phyloP scores from a whole-genome alignment of 2,113 vertebrate species.

The Colossoma macropomum region DNA sequence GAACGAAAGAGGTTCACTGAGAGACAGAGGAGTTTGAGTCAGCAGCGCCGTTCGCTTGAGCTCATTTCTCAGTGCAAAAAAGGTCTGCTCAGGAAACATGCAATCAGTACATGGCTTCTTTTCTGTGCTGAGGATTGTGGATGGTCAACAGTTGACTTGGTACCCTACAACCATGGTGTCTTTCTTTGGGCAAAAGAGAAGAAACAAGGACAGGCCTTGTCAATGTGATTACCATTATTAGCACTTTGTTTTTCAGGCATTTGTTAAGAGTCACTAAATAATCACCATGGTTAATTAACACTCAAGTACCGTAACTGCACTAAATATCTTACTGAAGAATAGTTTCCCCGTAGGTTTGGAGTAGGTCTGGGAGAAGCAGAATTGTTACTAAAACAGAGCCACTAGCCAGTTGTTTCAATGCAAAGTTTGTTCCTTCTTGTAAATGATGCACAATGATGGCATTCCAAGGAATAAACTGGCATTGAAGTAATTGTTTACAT shows the following conservation, averaged over 20 bases:
- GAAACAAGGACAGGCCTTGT: neutral
- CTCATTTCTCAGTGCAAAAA: too few species aligned
- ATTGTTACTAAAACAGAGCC: neutral
- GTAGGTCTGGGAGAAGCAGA: neutral
- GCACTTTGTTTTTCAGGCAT: slow-evolving; percentile 16
- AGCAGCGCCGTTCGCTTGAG: neutral
- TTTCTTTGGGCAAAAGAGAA: neutral
- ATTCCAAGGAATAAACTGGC: slow-evolving; percentile 19
- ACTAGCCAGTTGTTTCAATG: neutral
- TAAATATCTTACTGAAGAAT: neutral
- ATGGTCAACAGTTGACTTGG: neutral
- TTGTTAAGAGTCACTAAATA: neutral
- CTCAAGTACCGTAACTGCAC: neutral
- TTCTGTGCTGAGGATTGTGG: neutral
- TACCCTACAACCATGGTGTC: neutral
- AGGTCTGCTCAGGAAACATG: neutral
- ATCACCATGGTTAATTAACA: neutral
- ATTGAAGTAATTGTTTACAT: neutral
- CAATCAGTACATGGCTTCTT: neutral
- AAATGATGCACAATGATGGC: neutral
- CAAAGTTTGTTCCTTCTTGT: neutral
- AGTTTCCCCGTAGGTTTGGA: neutral
- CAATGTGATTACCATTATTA: slow-evolving; percentile 15
- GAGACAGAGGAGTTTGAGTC: neutral
- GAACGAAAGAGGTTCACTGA: neutral